phyloP scores from a whole-genome alignment of 2,113 vertebrate genomes.

The Tenrec ecaudatus region DNA sequence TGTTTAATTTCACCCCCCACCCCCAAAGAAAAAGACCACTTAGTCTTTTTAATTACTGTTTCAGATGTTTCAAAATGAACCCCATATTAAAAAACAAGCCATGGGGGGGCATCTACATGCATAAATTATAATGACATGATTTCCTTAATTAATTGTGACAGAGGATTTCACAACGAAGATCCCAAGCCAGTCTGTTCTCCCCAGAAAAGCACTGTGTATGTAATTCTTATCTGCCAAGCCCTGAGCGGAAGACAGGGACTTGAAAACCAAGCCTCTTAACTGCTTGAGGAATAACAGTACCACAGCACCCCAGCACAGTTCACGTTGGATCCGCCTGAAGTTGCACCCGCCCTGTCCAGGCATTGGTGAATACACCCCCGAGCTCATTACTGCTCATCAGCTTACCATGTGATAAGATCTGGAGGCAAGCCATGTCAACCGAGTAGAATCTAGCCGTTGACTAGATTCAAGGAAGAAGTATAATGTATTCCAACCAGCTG shows the following conservation, averaged over 20 bases:
- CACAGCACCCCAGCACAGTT: not conserved
- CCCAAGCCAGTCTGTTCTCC: slow-evolving; percentile 59
- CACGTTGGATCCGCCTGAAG: not conserved
- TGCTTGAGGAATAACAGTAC: slow-evolving; percentile 3
- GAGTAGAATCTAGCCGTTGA: not conserved
- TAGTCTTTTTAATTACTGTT: slow-evolving; percentile 78
- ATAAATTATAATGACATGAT: slow-evolving; percentile 83
- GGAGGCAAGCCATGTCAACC: not conserved
- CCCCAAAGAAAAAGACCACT: slow-evolving; percentile 64
- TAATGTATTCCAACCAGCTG: not conserved
- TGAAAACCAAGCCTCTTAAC: not conserved
- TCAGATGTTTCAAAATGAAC: slow-evolving; percentile 81
- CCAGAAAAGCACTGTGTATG: not conserved
- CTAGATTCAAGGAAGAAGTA: not conserved
- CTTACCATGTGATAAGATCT: slow-evolving; percentile 1
- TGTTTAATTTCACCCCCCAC: not conserved
- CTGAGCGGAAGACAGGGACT: accelerated
- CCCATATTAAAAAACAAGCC: slow-evolving; percentile 83
- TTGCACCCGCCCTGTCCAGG: not conserved
- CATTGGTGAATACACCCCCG: not conserved
- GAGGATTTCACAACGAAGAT: slow-evolving; percentile 82
- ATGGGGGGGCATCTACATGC: slow-evolving; percentile 78
- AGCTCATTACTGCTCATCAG: not conserved
- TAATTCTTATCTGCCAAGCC: slow-evolving; percentile 65
- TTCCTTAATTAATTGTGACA: slow-evolving; percentile 86